phyloP scores from a whole-genome alignment of 2,797 vertebrate species.

The Sarcophilus harrisii region DNA sequence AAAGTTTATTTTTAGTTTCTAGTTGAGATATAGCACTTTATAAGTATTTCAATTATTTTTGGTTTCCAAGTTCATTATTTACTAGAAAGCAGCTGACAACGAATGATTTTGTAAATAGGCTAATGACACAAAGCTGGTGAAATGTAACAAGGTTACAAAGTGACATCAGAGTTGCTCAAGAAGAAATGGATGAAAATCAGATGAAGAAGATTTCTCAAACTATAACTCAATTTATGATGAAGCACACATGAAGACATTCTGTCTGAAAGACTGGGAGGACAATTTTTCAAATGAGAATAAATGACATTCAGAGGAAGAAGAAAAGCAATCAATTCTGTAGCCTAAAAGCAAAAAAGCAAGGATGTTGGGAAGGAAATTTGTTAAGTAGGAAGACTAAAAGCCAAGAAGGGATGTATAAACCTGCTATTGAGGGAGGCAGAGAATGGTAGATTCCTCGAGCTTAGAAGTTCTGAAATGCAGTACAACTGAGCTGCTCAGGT shows the following conservation, averaged over 20 bases:
- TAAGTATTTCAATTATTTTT: constrained; percentile 75
- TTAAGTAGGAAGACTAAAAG: background rate
- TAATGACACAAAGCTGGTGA: constrained; percentile 64
- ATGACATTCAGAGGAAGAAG: constrained; percentile 23
- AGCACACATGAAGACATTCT: constrained; percentile 58
- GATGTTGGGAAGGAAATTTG: background rate
- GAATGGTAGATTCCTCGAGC: background rate
- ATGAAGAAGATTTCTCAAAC: constrained; percentile 65
- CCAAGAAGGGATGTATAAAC: background rate
- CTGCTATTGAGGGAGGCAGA: background rate
- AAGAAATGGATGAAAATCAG: constrained; percentile 51
- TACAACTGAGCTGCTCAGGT: background rate
- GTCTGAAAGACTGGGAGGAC: constrained; percentile 55
- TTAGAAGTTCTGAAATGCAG: background rate
- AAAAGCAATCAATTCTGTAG: constrained; percentile 14
- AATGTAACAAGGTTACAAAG: constrained; percentile 70
- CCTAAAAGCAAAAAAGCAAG: constrained; percentile 33
- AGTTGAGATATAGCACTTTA: constrained; percentile 63
- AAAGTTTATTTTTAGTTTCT: constrained; percentile 78
- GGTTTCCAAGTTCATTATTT: constrained; percentile 74
- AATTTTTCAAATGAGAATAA: constrained; percentile 55
- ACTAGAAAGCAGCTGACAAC: constrained; percentile 71
- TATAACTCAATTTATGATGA: constrained; percentile 48
- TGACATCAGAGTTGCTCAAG: constrained; percentile 54
- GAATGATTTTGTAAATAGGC: constrained; percentile 75